Evolutionary conservation across 2,113 vertebrate genomes (phyloP).

Genomic region (Melanostigma gelatinosum): DNA sequence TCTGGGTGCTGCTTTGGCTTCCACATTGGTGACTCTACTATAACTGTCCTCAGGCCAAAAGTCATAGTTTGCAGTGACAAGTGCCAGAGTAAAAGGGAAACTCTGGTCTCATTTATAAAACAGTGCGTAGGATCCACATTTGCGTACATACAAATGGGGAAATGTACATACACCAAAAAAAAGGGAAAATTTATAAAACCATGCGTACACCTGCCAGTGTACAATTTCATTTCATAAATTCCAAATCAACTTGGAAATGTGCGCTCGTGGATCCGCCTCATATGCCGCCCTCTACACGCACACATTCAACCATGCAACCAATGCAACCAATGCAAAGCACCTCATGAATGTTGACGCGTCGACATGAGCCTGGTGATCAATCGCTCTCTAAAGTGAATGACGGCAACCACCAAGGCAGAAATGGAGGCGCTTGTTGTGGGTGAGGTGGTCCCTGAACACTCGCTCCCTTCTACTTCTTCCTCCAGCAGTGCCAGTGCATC

Average conservation of each 20-base stretch:
- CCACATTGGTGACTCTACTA: neutral
- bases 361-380: neutral
- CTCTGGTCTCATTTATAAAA: no score
- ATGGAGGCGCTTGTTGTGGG: no score
- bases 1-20: slow-evolving; percentile 10
- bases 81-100: no score
- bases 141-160: no score
- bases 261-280: neutral
- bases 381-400: no score
- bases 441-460: neutral
- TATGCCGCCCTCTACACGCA: neutral
- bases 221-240: neutral
- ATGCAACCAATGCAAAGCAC: neutral
- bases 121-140: no score
- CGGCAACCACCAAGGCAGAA: no score
- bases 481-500: neutral
- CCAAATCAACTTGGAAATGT: neutral
- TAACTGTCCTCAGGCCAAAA: slow-evolving; percentile 11
- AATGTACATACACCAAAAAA: no score
- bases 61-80: neutral
- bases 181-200: no score
- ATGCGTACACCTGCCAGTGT: no score
- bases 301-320: no score
- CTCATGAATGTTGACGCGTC: neutral
- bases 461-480: no score